Base-by-base conservation (phyloP, 2,113 vertebrate species). In the Sturnus vulgaris region DNA sequence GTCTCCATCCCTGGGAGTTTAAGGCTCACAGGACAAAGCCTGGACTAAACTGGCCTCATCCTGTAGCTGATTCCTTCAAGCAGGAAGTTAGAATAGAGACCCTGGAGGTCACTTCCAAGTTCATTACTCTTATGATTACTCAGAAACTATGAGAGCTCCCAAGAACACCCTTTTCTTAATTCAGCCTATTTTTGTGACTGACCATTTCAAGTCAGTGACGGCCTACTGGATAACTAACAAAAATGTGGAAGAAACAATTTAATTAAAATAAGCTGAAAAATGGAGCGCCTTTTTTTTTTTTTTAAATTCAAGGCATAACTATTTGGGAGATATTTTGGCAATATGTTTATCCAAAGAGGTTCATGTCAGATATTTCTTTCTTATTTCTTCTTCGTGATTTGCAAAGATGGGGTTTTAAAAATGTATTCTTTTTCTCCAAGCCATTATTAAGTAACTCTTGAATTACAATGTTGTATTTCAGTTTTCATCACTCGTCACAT, bases 401-500 rank as follows among this genome's bases (percentile, higher is more conserved):
- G 17, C 69, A 68, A 44, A 59, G 27, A 15, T 42, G 13, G 39
- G 37, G n/a, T 57, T 64, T 69, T 52, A 46, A 46, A 69, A 84
- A 82, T 65, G 55, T 42, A 79, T 31, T 56, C 5, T 81, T 89
- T 97, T 92, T 49, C 66, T 95, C 57, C 68, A 93, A 91, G 71
- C 35, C 70, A 30, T 75, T 91, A 94, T 79, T 86, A 96, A 95
- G 87, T 92, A 96, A 72, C 64, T 80, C 80, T 60, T 44, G n/a
- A 72, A 88, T 92, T 93, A 65, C 30, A 76, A 59, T 23, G 25
- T 20, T 87, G 47, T 69, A 80, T 84, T 92, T 66, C 86, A 82
- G 65, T 72, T 73, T 95, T 80, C 70, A 80, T 50, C 40, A 65
- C 49, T 81, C 72, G 27, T 65, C 65, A 65, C 81, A 77, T 73